phyloP scores from a whole-genome alignment of 2,113 vertebrate genomes.

The Desmodus rotundus region DNA sequence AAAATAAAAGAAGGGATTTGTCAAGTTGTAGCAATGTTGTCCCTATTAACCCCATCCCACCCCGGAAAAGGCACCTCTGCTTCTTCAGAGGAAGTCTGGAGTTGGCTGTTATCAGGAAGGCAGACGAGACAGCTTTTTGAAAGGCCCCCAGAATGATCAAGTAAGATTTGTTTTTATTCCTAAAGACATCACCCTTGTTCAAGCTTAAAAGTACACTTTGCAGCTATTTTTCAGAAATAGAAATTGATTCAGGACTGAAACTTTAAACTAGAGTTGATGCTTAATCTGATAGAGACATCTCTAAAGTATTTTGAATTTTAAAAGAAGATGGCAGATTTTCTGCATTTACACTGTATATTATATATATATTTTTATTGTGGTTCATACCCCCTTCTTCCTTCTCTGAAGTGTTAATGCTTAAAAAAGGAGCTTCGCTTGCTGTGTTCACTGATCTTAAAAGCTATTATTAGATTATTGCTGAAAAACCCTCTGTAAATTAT shows the following conservation, averaged over 20 bases:
- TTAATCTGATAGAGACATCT: slow-evolving; percentile 79
- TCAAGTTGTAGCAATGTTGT: slow-evolving; percentile 54
- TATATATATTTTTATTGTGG: slow-evolving; percentile 88
- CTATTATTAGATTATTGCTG: slow-evolving; percentile 92
- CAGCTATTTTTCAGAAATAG: slow-evolving; percentile 79
- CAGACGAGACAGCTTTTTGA: slow-evolving; percentile 80
- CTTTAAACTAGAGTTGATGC: slow-evolving; percentile 81
- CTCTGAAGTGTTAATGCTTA: slow-evolving; percentile 81
- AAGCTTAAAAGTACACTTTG: slow-evolving; percentile 79
- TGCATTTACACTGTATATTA: slow-evolving; percentile 85
- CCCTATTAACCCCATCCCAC: neutral
- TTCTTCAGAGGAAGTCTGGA: slow-evolving; percentile 34
- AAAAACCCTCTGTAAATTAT: slow-evolving; percentile 92
- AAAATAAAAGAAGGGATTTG: slow-evolving; percentile 30
- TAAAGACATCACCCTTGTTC: slow-evolving; percentile 79
- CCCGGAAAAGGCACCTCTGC: slow-evolving; percentile 26
- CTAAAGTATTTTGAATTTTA: slow-evolving; percentile 85
- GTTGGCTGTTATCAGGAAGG: slow-evolving; percentile 66
- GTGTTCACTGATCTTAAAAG: slow-evolving; percentile 86
- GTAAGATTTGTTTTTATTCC: slow-evolving; percentile 92
- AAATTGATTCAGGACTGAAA: slow-evolving; percentile 78
- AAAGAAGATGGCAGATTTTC: slow-evolving; percentile 83
- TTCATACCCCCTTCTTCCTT: slow-evolving; percentile 80
- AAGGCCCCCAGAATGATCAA: slow-evolving; percentile 87
- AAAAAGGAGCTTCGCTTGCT: slow-evolving; percentile 79